Evolutionary conservation across 2,113 vertebrate species (phyloP).

Genomic region (Zeus faber): DNA sequence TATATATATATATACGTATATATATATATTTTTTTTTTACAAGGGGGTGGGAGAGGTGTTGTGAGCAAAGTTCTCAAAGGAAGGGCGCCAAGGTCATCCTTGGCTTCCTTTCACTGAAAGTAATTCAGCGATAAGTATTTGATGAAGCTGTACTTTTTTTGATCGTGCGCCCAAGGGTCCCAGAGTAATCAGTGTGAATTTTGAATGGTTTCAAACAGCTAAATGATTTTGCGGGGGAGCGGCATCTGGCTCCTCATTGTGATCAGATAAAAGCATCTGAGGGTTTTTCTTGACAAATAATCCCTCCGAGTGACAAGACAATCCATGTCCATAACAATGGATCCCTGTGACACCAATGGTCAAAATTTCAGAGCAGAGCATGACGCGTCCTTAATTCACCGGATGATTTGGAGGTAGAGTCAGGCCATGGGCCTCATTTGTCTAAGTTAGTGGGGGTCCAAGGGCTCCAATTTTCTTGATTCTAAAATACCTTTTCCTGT

Average conservation of each 20-base stretch:
- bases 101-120: conserved; percentile 35
- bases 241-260: conserved; percentile 2
- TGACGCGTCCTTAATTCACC: too few species aligned
- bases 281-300: conserved; percentile 14
- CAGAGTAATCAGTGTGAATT: conserved; percentile 46
- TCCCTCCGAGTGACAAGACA: background rate
- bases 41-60: too few species aligned
- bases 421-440: too few species aligned
- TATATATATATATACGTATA: too few species aligned
- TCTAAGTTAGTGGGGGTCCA: too few species aligned
- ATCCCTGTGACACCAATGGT: background rate
- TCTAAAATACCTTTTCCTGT: background rate
- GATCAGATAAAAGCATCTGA: conserved; percentile 6
- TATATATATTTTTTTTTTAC: too few species aligned
- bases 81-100: conserved; percentile 34
- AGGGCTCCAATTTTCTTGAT: too few species aligned
- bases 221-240: conserved; percentile 4
- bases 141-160: conserved; percentile 44
- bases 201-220: conserved; percentile 1
- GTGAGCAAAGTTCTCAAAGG: conserved; percentile 26
- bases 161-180: conserved; percentile 18
- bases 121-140: conserved; percentile 48
- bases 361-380: background rate
- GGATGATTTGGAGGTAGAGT: background rate
- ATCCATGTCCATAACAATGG: conserved; percentile 2